Evolutionary conservation across 2,888 invertebrate species (phyloP).

Genomic region (Monochamus alternatus): DNA sequence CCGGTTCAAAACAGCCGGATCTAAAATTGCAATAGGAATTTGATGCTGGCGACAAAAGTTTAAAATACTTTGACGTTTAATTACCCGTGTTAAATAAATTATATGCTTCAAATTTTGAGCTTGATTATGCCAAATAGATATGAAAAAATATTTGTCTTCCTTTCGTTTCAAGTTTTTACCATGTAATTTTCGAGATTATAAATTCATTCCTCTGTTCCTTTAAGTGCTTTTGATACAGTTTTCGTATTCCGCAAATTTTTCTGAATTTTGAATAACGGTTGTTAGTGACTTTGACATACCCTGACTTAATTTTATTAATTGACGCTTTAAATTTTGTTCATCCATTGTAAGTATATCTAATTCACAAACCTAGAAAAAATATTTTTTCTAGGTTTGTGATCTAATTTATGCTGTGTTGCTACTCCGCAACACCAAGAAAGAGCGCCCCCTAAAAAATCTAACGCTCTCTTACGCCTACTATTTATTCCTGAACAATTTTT

Average conservation of each 20-base stretch:
- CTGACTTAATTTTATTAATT: slow-evolving; percentile 15
- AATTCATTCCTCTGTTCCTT: slow-evolving; percentile 12
- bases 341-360: slow-evolving; percentile 34
- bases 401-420: slow-evolving; percentile 39
- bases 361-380: too few species aligned
- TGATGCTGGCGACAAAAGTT: too few species aligned
- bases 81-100: neutral
- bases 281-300: slow-evolving; percentile 13
- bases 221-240: slow-evolving; percentile 1
- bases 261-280: slow-evolving; percentile 14
- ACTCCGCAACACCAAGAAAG: slow-evolving; percentile 49
- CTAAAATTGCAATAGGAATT: too few species aligned
- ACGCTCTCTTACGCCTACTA: slow-evolving; percentile 25
- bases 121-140: slow-evolving; percentile 5
- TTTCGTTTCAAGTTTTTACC: neutral
- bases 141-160: neutral
- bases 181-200: slow-evolving; percentile 3
- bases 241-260: slow-evolving; percentile 19
- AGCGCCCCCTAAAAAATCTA: slow-evolving; percentile 45
- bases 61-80: neutral
- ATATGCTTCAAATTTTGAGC: slow-evolving; percentile 5
- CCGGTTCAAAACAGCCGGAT: too few species aligned
- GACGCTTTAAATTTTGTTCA: slow-evolving; percentile 27
- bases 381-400: too few species aligned
- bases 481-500: slow-evolving; percentile 11